Percentiles rank a stretch among this genome's conserved stretches.
Evolutionary conservation across 1,140 invertebrate species (phyloP).

Genomic region (Caerostris extrusa): DNA sequence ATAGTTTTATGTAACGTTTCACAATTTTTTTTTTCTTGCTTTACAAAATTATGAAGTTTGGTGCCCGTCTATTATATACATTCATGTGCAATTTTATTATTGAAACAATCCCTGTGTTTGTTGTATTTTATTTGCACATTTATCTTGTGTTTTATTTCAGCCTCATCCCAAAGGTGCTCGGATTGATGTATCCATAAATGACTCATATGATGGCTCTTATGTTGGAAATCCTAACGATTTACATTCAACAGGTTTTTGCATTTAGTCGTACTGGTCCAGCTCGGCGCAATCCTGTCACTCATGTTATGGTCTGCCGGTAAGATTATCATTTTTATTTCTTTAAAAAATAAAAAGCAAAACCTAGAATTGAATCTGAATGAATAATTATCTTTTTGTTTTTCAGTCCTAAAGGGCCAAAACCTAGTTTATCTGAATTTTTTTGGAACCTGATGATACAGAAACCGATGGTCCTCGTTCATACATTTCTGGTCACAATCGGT

Average conservation of each 20-base stretch:
- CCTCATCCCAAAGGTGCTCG: slow-evolving; percentile 91
- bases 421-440: slow-evolving; percentile 92
- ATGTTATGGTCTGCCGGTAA: slow-evolving; percentile 91
- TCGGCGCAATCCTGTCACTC: slow-evolving; percentile 91
- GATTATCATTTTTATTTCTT: not conserved
- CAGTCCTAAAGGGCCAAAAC: slow-evolving; percentile 87
- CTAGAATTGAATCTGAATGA: not conserved
- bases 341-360: not conserved
- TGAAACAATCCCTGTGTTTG: too few relatives aligned
- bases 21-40: too few relatives aligned
- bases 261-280: slow-evolving; percentile 91
- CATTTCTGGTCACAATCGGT: slow-evolving; percentile 94
- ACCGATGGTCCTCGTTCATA: slow-evolving; percentile 89
- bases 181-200: slow-evolving; percentile 97
- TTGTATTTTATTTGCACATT: not conserved
- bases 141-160: slow-evolving; percentile 80
- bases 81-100: too few relatives aligned
- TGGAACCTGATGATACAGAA: slow-evolving; percentile 88
- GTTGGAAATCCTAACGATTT: slow-evolving; percentile 96
- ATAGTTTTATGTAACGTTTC: too few relatives aligned
- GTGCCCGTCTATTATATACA: too few relatives aligned
- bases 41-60: too few relatives aligned
- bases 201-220: slow-evolving; percentile 96
- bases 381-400: slow-evolving; percentile 25
- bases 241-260: slow-evolving; percentile 85